Evolutionary conservation across 2,113 vertebrate species (phyloP).

Genomic region (Telmatochromis sp.): DNA sequence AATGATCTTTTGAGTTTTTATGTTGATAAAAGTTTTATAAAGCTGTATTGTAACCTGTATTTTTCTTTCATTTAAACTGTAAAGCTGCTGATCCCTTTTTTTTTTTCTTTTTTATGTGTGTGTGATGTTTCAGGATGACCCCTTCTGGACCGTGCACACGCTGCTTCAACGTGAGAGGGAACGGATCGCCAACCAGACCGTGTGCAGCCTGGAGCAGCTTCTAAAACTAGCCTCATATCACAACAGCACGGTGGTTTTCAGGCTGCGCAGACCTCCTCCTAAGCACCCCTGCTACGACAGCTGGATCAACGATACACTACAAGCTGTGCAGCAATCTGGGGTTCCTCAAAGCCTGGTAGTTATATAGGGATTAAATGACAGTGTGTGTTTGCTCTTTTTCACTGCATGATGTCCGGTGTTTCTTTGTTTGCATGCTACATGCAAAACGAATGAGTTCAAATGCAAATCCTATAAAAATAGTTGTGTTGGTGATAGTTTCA

Average conservation of each 20-base stretch:
- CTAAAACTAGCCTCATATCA: constrained; percentile 70
- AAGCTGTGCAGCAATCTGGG: constrained; percentile 75
- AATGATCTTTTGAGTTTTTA: neutral
- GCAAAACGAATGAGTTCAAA: neutral
- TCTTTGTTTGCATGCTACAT: neutral
- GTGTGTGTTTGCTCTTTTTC: neutral
- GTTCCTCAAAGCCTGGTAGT: constrained; percentile 81
- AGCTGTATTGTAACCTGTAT: neutral
- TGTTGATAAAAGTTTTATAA: neutral
- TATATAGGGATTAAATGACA: neutral
- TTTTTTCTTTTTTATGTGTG: neutral
- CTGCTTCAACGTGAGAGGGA: constrained; percentile 72
- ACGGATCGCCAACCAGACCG: constrained; percentile 80
- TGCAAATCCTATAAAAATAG: neutral
- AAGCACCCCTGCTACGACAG: constrained; percentile 77
- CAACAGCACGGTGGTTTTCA: constrained; percentile 80
- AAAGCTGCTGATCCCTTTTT: neutral
- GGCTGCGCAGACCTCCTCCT: constrained; percentile 75
- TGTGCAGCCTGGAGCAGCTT: constrained; percentile 86
- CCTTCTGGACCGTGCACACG: constrained; percentile 80
- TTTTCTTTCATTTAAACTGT: neutral
- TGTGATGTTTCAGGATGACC: constrained; percentile 75
- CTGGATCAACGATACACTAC: constrained; percentile 88
- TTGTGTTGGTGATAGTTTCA: neutral
- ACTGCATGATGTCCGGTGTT: neutral